phyloP scores from a whole-genome alignment of 2,888 invertebrate species.

The Nesidiocoris tenuis region DNA sequence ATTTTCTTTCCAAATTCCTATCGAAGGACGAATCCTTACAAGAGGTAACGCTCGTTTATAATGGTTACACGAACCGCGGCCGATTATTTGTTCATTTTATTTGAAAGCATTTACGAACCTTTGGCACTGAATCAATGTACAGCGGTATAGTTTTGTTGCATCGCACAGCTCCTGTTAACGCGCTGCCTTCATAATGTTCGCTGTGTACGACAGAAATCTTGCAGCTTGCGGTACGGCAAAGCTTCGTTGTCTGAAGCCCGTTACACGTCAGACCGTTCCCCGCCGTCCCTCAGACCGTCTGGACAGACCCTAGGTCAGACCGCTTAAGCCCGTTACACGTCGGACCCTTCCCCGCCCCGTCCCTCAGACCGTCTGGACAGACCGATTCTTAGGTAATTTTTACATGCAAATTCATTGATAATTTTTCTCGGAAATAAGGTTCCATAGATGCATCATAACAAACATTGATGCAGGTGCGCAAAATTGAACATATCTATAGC shows the following conservation, averaged over 20 bases:
- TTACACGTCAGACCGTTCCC: no score
- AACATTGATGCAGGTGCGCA: no score
- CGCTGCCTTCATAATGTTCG: conserved; percentile 18
- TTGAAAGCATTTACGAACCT: conserved; percentile 10
- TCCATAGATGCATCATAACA: no score
- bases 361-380: no score
- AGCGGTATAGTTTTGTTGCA: conserved; percentile 13
- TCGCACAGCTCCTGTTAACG: conserved; percentile 31
- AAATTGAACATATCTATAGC: no score
- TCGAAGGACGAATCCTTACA: conserved; percentile 32
- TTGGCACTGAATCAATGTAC: conserved; percentile 21
- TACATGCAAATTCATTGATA: no score
- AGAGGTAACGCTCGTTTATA: conserved; percentile 29
- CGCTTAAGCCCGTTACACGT: no score
- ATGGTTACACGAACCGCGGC: conserved; percentile 4
- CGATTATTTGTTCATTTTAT: neutral
- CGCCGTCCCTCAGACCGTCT: no score
- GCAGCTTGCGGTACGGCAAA: conserved; percentile 10
- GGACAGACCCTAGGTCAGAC: no score
- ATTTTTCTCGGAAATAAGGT: no score
- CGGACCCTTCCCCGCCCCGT: no score
- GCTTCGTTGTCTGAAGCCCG: neutral
- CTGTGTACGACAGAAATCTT: conserved; percentile 15
- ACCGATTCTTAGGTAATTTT: no score
- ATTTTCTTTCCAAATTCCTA: conserved; percentile 20